phyloP scores from a whole-genome alignment of 2,888 invertebrate genomes.

The Esperia sulphurella region DNA sequence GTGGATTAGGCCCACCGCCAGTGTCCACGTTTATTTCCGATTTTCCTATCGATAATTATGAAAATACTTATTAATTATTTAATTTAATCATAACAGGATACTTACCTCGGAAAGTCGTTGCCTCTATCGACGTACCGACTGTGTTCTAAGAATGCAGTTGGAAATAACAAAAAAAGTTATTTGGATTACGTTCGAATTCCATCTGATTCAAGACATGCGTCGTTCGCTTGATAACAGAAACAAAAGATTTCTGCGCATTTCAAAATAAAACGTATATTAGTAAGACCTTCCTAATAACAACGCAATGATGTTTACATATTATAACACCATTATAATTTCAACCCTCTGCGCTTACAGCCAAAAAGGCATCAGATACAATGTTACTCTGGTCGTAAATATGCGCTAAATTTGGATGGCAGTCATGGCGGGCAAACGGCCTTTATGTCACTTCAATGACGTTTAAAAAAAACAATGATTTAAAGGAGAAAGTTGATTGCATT shows the following conservation, averaged over 20 bases:
- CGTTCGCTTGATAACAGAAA: too few relatives aligned
- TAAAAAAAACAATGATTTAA: constrained; percentile 32
- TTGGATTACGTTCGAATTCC: too few relatives aligned
- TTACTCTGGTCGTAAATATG: not conserved
- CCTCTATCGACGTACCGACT: too few relatives aligned
- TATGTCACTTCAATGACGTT: constrained; percentile 56
- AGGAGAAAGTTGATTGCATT: constrained; percentile 12
- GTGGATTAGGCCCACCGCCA: too few relatives aligned
- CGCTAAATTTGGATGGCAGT: constrained; percentile 39
- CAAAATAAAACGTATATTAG: not conserved
- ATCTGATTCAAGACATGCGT: too few relatives aligned
- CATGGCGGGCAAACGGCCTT: constrained; percentile 56
- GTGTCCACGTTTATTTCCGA: too few relatives aligned
- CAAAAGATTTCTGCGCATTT: not conserved
- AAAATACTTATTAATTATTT: too few relatives aligned
- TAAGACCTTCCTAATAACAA: not conserved
- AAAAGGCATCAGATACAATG: not conserved
- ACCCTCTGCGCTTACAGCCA: not conserved
- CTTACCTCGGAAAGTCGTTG: too few relatives aligned
- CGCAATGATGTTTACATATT: not conserved
- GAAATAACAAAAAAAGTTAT: too few relatives aligned
- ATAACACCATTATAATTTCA: not conserved
- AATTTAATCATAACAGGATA: too few relatives aligned
- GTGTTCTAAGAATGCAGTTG: too few relatives aligned
- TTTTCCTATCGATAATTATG: too few relatives aligned